Percentiles rank a stretch among this genome's conserved stretches.
phyloP scores from a whole-genome alignment of 2,797 vertebrate species.

The Gallinago solitaria region DNA sequence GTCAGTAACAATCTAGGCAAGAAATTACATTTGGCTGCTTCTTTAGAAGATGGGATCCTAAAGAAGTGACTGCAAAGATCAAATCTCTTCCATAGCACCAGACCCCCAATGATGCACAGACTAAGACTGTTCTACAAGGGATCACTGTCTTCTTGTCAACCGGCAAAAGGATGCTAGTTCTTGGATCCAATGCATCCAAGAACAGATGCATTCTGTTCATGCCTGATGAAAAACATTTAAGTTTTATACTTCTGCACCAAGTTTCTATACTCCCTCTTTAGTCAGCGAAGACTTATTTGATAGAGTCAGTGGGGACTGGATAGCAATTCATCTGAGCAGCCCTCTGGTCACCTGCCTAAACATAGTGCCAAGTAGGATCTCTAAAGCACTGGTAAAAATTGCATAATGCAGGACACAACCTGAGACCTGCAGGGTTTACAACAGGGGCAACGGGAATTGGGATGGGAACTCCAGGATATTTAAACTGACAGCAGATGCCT shows the following conservation, averaged over 20 bases:
- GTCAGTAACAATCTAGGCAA: not conserved
- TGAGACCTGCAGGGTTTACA: not conserved
- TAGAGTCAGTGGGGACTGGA: not conserved
- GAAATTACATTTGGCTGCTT: not conserved
- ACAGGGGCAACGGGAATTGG: not conserved
- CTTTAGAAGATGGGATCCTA: not conserved
- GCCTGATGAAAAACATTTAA: not conserved
- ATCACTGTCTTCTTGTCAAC: not conserved
- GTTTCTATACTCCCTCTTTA: rapidly evolving
- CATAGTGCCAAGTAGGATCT: not conserved
- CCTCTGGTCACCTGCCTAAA: not conserved
- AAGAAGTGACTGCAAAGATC: not conserved
- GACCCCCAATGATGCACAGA: not conserved
- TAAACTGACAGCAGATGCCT: not conserved
- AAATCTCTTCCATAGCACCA: not conserved
- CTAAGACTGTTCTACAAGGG: not conserved
- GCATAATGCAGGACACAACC: not conserved
- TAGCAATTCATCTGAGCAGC: not conserved
- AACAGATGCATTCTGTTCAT: not conserved
- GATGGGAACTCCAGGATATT: not conserved
- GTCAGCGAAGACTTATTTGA: not conserved
- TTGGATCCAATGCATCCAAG: no score
- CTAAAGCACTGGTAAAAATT: not conserved
- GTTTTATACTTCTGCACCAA: not conserved
- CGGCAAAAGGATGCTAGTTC: not conserved